Evolutionary conservation across 2,797 vertebrate species (phyloP).

Genomic region (Scomberomorus guttatus): DNA sequence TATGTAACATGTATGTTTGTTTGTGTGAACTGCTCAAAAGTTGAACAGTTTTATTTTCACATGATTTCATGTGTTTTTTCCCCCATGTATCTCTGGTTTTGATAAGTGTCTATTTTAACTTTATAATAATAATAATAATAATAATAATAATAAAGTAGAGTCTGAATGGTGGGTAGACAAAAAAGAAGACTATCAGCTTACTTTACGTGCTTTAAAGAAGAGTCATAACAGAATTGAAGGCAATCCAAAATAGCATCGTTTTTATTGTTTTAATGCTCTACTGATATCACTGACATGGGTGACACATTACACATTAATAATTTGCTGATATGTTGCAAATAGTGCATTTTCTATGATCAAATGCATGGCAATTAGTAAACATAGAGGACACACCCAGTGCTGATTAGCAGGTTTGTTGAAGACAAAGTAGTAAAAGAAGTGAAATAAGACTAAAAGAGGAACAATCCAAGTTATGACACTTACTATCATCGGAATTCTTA

Average conservation of each 20-base stretch:
- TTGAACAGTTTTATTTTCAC: too few species aligned
- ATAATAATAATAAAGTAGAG: too few species aligned
- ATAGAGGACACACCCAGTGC: conserved; percentile 36
- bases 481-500: conserved; percentile 33
- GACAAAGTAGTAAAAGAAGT: conserved; percentile 19
- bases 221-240: not conserved
- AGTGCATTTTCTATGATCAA: conserved; percentile 57
- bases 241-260: conserved; percentile 1
- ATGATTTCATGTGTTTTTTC: too few species aligned
- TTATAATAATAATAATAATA: too few species aligned
- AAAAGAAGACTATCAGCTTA: too few species aligned
- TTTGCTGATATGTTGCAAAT: conserved; percentile 46
- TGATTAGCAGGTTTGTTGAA: conserved; percentile 7
- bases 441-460: conserved; percentile 36
- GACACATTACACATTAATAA: conserved; percentile 40
- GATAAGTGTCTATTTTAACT: too few species aligned
- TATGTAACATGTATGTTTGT: too few species aligned
- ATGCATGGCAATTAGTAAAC: conserved; percentile 48
- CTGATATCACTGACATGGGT: conserved; percentile 29
- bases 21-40: too few species aligned
- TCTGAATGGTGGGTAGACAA: too few species aligned
- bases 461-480: conserved; percentile 16
- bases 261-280: conserved; percentile 56
- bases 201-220: not conserved
- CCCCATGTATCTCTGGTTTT: too few species aligned